Conservation (phyloP, 2,888 invertebrate species). For the Hydrotaea diabolus region DNA sequence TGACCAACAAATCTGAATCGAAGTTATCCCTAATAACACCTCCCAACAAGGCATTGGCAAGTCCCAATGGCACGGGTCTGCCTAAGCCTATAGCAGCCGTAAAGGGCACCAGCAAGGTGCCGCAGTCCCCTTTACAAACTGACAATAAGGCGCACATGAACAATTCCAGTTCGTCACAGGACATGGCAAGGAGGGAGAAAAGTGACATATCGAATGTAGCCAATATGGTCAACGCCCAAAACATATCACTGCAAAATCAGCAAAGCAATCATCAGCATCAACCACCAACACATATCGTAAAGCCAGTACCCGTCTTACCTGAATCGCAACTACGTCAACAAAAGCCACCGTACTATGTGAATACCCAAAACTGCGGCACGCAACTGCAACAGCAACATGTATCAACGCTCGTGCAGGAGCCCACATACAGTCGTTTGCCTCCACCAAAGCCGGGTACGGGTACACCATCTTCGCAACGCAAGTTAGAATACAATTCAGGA, state of each 20-base stretch:
- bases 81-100: conserved; percentile 96
- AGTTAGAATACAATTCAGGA: conserved; percentile 83
- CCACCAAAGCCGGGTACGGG: conserved; percentile 72
- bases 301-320: conserved; percentile 69
- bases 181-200: conserved; percentile 81
- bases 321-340: conserved; percentile 53
- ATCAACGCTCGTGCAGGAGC: conserved; percentile 60
- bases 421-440: conserved; percentile 72
- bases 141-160: conserved; percentile 72
- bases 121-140: conserved; percentile 82
- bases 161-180: conserved; percentile 68
- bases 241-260: conserved; percentile 55
- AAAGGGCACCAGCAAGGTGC: conserved; percentile 91
- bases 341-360: conserved; percentile 73
- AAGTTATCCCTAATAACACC: conserved; percentile 77
- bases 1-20: conserved; percentile 76
- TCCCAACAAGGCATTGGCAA: conserved; percentile 70
- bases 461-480: conserved; percentile 81
- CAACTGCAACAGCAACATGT: conserved; percentile 53
- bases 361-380: conserved; percentile 65
- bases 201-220: conserved; percentile 78
- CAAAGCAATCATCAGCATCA: conserved; percentile 55
- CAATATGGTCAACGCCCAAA: conserved; percentile 42
- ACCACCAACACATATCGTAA: conserved; percentile 73
- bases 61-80: conserved; percentile 82